phyloP scores from a whole-genome alignment of 64 coral and sea anemone species.

The Pocillopora verrucosa region DNA sequence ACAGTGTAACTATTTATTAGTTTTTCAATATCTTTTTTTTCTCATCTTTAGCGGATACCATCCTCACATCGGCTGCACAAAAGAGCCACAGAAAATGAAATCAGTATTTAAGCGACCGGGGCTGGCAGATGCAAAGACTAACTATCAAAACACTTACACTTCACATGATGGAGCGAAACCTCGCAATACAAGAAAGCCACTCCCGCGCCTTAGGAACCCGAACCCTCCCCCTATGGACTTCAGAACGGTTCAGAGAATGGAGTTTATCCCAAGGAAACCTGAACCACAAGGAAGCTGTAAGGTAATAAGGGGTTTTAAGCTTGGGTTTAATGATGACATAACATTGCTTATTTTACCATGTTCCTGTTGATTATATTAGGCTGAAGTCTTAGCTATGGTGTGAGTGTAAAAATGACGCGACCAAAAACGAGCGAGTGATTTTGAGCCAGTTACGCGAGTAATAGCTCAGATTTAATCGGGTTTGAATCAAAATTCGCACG shows the following conservation, averaged over 20 bases:
- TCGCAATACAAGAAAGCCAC: constrained; percentile 64
- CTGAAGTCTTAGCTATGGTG: no score
- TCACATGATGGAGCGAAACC: constrained; percentile 34
- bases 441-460: no score
- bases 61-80: constrained; percentile 90
- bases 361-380: no score
- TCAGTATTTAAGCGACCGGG: constrained; percentile 77
- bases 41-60: constrained; percentile 67
- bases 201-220: constrained; percentile 85
- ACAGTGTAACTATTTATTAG: no score
- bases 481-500: no score
- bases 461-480: no score
- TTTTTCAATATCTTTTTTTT: not conserved
- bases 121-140: constrained; percentile 53
- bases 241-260: constrained; percentile 73
- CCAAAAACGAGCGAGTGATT: no score
- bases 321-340: not conserved
- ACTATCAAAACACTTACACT: constrained; percentile 85
- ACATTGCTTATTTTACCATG: not conserved
- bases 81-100: constrained; percentile 67
- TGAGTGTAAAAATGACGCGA: no score
- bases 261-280: constrained; percentile 66
- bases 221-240: constrained; percentile 96
- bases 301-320: constrained; percentile 31
- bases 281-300: constrained; percentile 68